A percentile compares a stretch with the other conserved stretches of the same genome.
These are phyloP conservation scores for Littorina saxatilis DNA, from an alignment of 1,140 invertebrate species.

Conservation along the genomic window DNA sequence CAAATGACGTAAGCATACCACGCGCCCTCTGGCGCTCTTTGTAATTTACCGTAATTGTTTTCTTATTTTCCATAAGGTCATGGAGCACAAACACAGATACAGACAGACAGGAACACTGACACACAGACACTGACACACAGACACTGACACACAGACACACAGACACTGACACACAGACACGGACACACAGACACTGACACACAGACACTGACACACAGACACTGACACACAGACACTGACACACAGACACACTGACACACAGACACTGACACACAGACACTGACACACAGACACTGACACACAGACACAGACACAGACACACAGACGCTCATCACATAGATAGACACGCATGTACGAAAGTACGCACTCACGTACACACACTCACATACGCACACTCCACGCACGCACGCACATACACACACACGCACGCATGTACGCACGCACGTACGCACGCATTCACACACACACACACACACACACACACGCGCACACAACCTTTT, in stretches of 20 bases:
- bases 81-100: background rate
- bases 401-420: no score
- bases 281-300: background rate
- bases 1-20: background rate
- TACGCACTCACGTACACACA: background rate
- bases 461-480: no score
- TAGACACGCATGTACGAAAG: background rate
- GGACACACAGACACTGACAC: constrained; percentile 2
- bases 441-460: no score
- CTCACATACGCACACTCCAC: background rate
- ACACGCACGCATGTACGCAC: no score
- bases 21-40: background rate
- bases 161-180: constrained; percentile 2
- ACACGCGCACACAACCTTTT: no score
- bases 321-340: no score
- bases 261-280: background rate
- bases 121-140: background rate
- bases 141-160: background rate
- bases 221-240: background rate
- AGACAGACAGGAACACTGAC: background rate
- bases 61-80: no score
- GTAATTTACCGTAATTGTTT: no score
- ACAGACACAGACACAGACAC: no score
- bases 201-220: background rate
- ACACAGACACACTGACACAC: background rate